A percentile compares a stretch with the other conserved stretches of the same genome.
These are phyloP conservation scores for Hyperoodon ampullatus DNA, from an alignment of 2,113 vertebrate genomes.

Conservation along the genomic window DNA sequence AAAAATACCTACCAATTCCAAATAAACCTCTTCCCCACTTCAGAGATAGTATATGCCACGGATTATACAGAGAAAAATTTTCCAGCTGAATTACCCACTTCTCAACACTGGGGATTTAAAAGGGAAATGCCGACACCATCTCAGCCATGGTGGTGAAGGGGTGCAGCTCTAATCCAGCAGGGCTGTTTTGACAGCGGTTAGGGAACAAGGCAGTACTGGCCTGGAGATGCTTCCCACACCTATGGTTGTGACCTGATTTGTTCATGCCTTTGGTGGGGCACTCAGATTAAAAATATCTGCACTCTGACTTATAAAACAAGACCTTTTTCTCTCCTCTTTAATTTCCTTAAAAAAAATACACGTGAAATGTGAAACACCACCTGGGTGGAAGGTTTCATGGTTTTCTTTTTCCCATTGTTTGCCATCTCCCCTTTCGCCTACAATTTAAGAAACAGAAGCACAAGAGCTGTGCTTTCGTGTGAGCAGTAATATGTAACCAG, in stretches of 20 bases:
- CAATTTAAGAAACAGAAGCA: conserved; percentile 74
- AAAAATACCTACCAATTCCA: conserved; percentile 52
- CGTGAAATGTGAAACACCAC: conserved; percentile 44
- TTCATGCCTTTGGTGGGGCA: conserved; percentile 27
- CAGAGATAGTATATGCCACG: conserved; percentile 21
- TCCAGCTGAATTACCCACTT: conserved; percentile 58
- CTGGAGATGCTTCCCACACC: conserved; percentile 58
- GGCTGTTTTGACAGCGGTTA: conserved; percentile 53
- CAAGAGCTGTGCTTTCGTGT: conserved; percentile 75
- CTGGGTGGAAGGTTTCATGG: background rate
- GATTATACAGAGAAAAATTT: conserved; percentile 64
- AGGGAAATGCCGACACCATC: conserved; percentile 62
- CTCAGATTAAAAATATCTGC: conserved; percentile 60
- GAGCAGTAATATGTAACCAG: conserved; percentile 77
- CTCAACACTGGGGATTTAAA: conserved; percentile 63
- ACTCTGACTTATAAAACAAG: conserved; percentile 58
- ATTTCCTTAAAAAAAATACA: conserved; percentile 34
- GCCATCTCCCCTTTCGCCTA: background rate
- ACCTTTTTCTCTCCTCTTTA: conserved; percentile 45
- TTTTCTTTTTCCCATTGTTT: conserved; percentile 68
- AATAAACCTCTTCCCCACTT: background rate
- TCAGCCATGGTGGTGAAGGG: background rate
- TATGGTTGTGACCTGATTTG: conserved; percentile 66
- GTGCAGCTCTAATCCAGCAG: background rate
- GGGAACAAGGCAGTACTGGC: background rate